Evolutionary conservation across 1,140 invertebrate species (phyloP).

Genomic region (Metaphire vulgaris): DNA sequence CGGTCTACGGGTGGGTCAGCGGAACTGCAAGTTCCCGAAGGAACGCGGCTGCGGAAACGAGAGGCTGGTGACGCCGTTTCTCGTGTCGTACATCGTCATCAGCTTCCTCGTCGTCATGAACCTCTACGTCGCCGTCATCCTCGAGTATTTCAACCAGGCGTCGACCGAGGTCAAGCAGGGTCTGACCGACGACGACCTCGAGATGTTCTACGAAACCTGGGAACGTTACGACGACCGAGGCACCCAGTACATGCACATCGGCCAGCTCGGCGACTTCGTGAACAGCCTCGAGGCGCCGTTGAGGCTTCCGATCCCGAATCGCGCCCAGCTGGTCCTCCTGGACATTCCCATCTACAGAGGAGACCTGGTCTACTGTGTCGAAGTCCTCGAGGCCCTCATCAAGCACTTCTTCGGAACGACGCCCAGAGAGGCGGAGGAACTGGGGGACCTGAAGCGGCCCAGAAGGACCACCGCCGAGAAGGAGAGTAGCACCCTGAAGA

Average conservation of each 20-base stretch:
- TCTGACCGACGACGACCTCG: constrained; percentile 94
- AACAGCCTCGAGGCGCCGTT: constrained; percentile 43
- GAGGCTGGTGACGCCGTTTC: constrained; percentile 84
- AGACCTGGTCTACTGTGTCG: constrained; percentile 92
- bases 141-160: constrained; percentile 96
- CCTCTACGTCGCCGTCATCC: constrained; percentile 98
- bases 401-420: constrained; percentile 78
- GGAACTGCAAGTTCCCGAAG: constrained; percentile 60
- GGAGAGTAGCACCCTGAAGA: constrained; percentile 85
- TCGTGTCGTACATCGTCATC: constrained; percentile 91
- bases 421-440: constrained; percentile 44
- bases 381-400: constrained; percentile 86
- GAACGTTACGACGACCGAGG: constrained; percentile 95
- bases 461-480: constrained; percentile 63
- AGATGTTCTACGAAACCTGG: constrained; percentile 99
- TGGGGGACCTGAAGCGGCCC: constrained; percentile 12
- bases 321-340: constrained; percentile 97
- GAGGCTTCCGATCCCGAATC: constrained; percentile 92
- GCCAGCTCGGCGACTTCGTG: constrained; percentile 60
- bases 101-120: constrained; percentile 97
- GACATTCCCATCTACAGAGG: constrained; percentile 96
- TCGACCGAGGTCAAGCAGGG: constrained; percentile 98
- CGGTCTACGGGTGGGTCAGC: constrained; percentile 80
- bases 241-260: constrained; percentile 89
- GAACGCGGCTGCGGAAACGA: constrained; percentile 80